Conservation (phyloP, 2,113 vertebrate species). For the Etia nguti region DNA sequence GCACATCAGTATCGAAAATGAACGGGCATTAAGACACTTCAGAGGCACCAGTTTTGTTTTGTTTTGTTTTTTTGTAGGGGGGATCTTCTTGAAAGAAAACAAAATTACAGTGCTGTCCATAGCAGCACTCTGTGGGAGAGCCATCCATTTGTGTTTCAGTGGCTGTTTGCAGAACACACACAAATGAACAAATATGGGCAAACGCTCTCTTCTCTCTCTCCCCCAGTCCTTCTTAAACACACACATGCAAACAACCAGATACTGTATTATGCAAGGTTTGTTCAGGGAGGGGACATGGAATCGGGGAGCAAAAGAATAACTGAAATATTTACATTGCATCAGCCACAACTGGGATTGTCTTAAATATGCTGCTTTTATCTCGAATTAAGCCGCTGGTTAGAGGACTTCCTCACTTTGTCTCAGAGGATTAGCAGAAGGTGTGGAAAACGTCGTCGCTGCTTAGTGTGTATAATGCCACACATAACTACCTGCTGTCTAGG, state of each 20-base stretch:
- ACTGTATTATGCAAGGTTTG: slow-evolving; percentile 48
- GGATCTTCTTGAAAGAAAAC: not conserved
- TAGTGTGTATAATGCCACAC: not conserved
- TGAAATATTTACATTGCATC: slow-evolving; percentile 34
- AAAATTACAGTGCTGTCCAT: not conserved
- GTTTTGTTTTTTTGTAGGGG: not conserved
- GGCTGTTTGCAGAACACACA: slow-evolving; percentile 21
- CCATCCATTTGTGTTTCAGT: not conserved
- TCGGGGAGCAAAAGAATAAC: not conserved
- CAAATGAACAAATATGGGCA: slow-evolving; percentile 3
- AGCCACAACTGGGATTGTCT: not conserved
- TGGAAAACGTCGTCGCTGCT: not conserved
- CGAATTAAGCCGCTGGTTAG: slow-evolving; percentile 3
- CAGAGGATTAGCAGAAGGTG: not conserved
- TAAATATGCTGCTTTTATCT: slow-evolving; percentile 17
- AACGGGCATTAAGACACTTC: not conserved
- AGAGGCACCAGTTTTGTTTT: not conserved
- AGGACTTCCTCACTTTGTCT: slow-evolving; percentile 1
- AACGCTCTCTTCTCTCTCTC: not conserved
- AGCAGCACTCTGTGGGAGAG: not conserved
- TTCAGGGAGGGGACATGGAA: slow-evolving; percentile 24
- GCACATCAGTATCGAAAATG: not conserved
- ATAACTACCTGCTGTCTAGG: not conserved
- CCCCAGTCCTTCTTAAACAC: not conserved
- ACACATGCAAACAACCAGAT: not conserved